Evolutionary conservation across 2,113 vertebrate genomes (phyloP).

Genomic region (Mixornis gularis): DNA sequence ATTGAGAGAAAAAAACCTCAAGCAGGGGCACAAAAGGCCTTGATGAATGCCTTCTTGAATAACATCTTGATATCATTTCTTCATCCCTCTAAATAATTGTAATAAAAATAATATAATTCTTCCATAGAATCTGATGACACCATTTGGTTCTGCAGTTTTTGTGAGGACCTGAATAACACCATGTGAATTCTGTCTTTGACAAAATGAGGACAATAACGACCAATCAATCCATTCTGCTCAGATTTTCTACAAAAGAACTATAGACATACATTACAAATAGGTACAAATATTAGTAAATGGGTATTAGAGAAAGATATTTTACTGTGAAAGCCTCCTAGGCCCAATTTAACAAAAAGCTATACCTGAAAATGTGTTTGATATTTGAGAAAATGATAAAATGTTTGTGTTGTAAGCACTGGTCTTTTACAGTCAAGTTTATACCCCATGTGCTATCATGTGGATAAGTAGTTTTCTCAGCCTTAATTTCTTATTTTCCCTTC

Average conservation of each 20-base stretch:
- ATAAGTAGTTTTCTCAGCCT: background rate
- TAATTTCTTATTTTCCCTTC: slow-evolving; percentile 47
- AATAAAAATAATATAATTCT: background rate
- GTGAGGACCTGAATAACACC: background rate
- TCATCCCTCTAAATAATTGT: background rate
- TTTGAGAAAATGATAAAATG: background rate
- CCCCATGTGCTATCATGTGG: background rate
- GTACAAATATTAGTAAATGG: background rate
- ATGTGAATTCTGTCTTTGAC: background rate
- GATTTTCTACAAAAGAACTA: background rate
- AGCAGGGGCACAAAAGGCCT: background rate
- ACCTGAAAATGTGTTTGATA: background rate
- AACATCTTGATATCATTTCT: background rate
- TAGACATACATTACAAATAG: background rate
- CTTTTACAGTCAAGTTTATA: slow-evolving; percentile 1
- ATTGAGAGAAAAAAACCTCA: background rate
- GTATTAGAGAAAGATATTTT: background rate
- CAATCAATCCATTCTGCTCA: slow-evolving; percentile 1
- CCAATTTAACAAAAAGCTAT: background rate
- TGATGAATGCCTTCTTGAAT: background rate
- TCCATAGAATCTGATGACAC: background rate
- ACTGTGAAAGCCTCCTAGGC: background rate
- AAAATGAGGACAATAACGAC: background rate
- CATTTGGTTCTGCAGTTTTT: background rate
- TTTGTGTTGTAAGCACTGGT: background rate